phyloP scores from a whole-genome alignment of 2,888 invertebrate species.

The Hyles lineata region DNA sequence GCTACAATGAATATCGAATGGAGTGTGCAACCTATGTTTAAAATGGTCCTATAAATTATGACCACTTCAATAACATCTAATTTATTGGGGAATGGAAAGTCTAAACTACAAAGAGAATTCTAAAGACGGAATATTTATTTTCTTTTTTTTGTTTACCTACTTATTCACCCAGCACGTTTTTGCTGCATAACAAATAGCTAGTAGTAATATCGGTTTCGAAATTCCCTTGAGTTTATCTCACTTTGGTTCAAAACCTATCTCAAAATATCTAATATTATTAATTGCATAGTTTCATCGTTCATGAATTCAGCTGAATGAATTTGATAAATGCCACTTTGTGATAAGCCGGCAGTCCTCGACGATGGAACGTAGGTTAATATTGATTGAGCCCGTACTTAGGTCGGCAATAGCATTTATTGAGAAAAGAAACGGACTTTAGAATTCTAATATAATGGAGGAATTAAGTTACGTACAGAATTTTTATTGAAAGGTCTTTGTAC shows the following conservation, averaged over 20 bases:
- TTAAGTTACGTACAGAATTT: constrained; percentile 7
- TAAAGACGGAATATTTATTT: background rate
- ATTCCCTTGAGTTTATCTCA: background rate
- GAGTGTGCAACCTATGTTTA: background rate
- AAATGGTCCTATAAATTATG: background rate
- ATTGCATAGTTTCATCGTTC: background rate
- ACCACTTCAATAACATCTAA: background rate
- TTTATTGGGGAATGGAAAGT: background rate
- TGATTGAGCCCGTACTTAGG: background rate
- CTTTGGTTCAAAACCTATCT: background rate
- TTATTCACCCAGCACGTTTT: background rate
- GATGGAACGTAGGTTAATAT: background rate
- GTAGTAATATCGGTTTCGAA: background rate
- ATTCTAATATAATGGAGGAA: constrained; percentile 2
- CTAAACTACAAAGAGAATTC: background rate
- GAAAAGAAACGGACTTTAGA: background rate
- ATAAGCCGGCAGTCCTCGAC: background rate
- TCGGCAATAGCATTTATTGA: background rate
- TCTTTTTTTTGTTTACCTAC: background rate
- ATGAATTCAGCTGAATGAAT: background rate
- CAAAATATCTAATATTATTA: background rate
- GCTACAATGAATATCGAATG: background rate
- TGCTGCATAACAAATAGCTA: background rate
- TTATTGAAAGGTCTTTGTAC: constrained; percentile 17
- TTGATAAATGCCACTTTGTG: background rate